Evolutionary conservation across 2,888 invertebrate genomes (phyloP), one percentile per base, ranked within the genome.

Genomic region (Lordiphosa fenestrarum): DNA sequence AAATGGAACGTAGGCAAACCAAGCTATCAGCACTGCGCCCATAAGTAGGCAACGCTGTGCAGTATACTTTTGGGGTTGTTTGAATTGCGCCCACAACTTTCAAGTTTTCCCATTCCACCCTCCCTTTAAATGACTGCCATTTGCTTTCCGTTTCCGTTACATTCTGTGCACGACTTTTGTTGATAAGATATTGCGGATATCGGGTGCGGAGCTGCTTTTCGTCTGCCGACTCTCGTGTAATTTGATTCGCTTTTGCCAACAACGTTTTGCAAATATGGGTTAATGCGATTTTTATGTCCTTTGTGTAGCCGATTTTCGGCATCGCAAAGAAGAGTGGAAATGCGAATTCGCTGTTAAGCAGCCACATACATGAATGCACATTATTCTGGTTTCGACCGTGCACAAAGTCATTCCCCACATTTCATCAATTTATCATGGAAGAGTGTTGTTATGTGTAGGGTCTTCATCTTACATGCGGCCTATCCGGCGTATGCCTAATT

Each of bases 251-350:
- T 66, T 73, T 66, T 39, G 33, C 53, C 57, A 46, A 37, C 49
- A 36, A 53, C 72, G 58, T 63, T 69, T 68, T 70, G 71, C 80
- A 72, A 84, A 83, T 85, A 75, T 85, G 71, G 82, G 85, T 81
- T 83, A 83, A 85, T 83, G 81, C 75, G 75, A 85, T 84, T 85
- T 78, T 75, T 85, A 81, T 84, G 85, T 85, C 71, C 78, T 73
- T 66, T 68, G 75, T 81, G 74, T 69, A 53, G 68, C 73, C 62
- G 67, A 68, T 61, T 61, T 60, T 19, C 50, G 7, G 9, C 19
- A 19, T 33, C 30, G 30, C 50, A 50, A 39, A 9, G 36, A 25
- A 30, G 30, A 39, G 10, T 38, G 49, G 39, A 41, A 51, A 41
- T 41, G 19, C 30, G 13, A n/a, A 40, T 35, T 54, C 30, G 6